Base-by-base conservation (phyloP, 1,140 invertebrate species). In the Polyergus mexicanus region DNA sequence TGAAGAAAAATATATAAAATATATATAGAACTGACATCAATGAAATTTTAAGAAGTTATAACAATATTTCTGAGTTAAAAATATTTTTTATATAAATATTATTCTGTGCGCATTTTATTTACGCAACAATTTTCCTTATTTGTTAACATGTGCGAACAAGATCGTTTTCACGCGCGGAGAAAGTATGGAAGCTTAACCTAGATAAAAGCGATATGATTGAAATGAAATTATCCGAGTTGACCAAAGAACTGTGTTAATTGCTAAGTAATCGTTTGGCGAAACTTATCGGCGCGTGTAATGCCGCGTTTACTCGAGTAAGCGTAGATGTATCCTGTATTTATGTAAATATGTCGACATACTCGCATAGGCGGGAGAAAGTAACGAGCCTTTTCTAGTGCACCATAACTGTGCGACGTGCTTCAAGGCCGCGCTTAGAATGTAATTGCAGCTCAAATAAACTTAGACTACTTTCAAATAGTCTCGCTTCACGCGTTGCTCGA, bases 391-490 rank as follows among this genome's bases (percentile, higher is more conserved):
- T 91, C 77, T 84, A 87, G 68, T 51, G 65, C 60, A 78, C 51
- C 76, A n/a, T 66, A 78, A 69, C 86, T 72, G 71, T 83, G 88
- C 81, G 75, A 87, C 81, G 88, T 88, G 86, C 92, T 90, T 92
- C 92, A 91, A 92, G 91, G 90, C 92, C 89, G 86, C 35, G 5
- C 86, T 86, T 75, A 80, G 77, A 86, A 92, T 92, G 92, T 92
- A 93, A 92, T 90, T 89, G 90, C 86, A 87, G 90, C 87, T 86
- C 86, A 86, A 88, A 92, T 90, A 88, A 89, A 92, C 85, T 86
- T 11, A 80, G 44, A 80, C 90, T 92, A 94, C 93, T 94, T 94
- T 94, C 93, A 91, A 94, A 93, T 91, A 92, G 92, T 87, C 90
- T 93, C 90, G 89, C 66, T 60, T 60, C 19, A 62, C 77, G 85